Base-by-base conservation (phyloP, 2,113 vertebrate genomes). In the Podarcis cretensis region DNA sequence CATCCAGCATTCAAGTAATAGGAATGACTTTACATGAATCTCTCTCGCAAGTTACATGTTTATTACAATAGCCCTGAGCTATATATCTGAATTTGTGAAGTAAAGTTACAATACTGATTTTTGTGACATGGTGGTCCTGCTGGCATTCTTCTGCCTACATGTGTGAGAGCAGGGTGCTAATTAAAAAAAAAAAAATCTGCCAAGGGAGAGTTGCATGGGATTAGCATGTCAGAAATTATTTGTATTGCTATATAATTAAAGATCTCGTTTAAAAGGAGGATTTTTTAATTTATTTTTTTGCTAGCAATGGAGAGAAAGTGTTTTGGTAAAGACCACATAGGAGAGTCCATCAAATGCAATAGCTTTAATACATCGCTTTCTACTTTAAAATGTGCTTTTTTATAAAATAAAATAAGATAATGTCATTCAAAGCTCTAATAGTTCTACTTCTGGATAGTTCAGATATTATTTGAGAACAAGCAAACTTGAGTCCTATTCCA, bases 11-110 rank as follows among this genome's bases (percentile, higher is more conserved):
- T 73, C 93, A 92, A 89, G 90, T 90, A 91, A 89, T 90, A 87
- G 93, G 95, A 92, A 66, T 69, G 94, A 91, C 87, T 95, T n/a
- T 94, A 90, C 93, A 95, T 93, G 85, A 90, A 82, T 76, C 71
- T 85, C 90, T 40, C 13, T 77, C 30, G 5, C 43, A 73, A 63
- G 27, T 65, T 86, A 0, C 63, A 0, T 35, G 81, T 59, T 76
- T 66, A 90, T 94, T 94, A 93, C 75, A 93, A 93, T 85, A 93
- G 93, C 86, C n/a, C 85, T 90, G 90, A 93, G 93, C 95, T 78
- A 94, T 69, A 27, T 91, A 95, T 93, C 95, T 85, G 87, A 66
- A 13, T 92, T n/a, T 90, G 90, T 94, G 92, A 95, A 91, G 88
- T 68, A 90, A 87, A 32, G 63, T 35, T 48, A 4, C 37, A 37